Conservation (phyloP, 1,140 invertebrate genomes). For the Lysiphlebus fabarum region DNA sequence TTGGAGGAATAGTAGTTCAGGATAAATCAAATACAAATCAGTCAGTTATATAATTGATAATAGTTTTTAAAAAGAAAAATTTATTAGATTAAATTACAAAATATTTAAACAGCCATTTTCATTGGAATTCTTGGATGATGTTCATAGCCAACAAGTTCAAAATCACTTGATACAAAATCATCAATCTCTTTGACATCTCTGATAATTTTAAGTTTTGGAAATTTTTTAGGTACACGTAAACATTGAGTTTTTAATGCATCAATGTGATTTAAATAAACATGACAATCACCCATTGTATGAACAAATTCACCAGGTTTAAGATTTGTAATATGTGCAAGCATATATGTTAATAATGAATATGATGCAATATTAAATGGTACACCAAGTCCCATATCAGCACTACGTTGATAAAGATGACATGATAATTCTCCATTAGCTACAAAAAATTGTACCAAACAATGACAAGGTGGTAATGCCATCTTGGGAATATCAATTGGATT, state of each 20-base stretch:
- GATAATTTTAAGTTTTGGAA: slow-evolving; percentile 79
- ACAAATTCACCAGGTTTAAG: slow-evolving; percentile 93
- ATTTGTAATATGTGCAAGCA: slow-evolving; percentile 90
- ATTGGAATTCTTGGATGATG: slow-evolving; percentile 90
- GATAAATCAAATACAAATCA: too few relatives aligned
- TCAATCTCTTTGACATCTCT: slow-evolving; percentile 75
- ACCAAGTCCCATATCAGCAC: slow-evolving; percentile 94
- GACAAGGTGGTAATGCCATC: slow-evolving; percentile 96
- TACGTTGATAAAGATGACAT: slow-evolving; percentile 91
- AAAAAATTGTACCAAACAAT: slow-evolving; percentile 92
- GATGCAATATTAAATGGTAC: slow-evolving; percentile 99
- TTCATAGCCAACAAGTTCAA: slow-evolving; percentile 83
- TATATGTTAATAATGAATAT: slow-evolving; percentile 87
- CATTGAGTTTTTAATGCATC: slow-evolving; percentile 83
- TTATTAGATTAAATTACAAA: background rate
- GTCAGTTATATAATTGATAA: too few relatives aligned
- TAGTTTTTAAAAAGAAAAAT: too few relatives aligned
- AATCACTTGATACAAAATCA: slow-evolving; percentile 86
- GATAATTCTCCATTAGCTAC: slow-evolving; percentile 77
- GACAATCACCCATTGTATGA: slow-evolving; percentile 94
- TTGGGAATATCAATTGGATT: slow-evolving; percentile 81
- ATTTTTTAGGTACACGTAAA: slow-evolving; percentile 73
- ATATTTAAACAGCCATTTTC: slow-evolving; percentile 90
- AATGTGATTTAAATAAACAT: slow-evolving; percentile 93
- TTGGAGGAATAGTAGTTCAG: too few relatives aligned